Evolutionary conservation across 2,113 vertebrate genomes (phyloP).

Genomic region (Phrynocephalus versicolor): DNA sequence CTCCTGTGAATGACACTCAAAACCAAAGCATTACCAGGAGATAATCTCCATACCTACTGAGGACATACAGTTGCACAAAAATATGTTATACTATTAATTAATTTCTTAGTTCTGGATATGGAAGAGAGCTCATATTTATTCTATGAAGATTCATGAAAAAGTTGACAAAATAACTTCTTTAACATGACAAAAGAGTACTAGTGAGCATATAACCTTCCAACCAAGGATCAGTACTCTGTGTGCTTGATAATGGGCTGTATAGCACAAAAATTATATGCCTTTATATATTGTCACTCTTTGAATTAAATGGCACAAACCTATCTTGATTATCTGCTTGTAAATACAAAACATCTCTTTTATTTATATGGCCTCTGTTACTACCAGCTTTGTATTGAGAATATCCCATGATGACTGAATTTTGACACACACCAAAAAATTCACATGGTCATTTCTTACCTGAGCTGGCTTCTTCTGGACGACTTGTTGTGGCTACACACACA

Average conservation of each 20-base stretch:
- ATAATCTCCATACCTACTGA: no score
- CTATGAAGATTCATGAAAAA: no score
- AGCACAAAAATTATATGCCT: neutral
- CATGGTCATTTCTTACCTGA: conserved; percentile 81
- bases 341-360: conserved; percentile 7
- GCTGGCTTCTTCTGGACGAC: conserved; percentile 92
- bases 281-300: neutral
- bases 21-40: no score
- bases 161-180: neutral
- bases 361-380: neutral
- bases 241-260: neutral
- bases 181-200: neutral
- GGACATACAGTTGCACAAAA: no score
- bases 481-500: conserved; percentile 85
- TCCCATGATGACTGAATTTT: neutral
- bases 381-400: conserved; percentile 3
- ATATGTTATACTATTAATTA: no score
- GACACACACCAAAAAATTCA: neutral
- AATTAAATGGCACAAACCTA: neutral
- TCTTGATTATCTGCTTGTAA: neutral
- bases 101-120: no score
- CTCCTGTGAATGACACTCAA: no score
- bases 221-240: no score
- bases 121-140: no score
- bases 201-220: neutral